Percentiles rank a stretch among this genome's conserved stretches.
Evolutionary conservation across 2,797 vertebrate species (phyloP).

Genomic region (Buceros bicornis): DNA sequence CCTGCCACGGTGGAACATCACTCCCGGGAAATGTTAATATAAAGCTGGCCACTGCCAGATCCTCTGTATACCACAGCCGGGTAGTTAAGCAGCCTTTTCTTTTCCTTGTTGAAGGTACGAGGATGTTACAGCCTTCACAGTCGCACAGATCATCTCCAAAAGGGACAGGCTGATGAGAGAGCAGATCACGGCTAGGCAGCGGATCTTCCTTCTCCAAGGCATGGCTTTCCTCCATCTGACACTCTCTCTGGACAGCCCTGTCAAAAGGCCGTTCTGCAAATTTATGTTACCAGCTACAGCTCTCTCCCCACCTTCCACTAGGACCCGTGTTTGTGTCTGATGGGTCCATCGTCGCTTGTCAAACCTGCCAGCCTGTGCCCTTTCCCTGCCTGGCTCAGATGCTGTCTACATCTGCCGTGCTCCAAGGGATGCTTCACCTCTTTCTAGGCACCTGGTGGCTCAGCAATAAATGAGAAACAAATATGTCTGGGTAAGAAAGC

Average conservation of each 20-base stretch:
- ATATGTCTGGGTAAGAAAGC: background rate
- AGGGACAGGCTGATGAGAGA: background rate
- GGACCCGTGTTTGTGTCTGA: background rate
- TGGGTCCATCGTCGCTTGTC: background rate
- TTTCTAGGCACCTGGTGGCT: background rate
- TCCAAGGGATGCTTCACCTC: background rate
- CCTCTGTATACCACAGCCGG: constrained; percentile 34
- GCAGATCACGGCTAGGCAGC: background rate
- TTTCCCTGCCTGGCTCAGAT: background rate
- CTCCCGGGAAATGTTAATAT: constrained; percentile 54
- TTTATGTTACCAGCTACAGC: background rate
- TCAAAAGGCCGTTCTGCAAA: background rate
- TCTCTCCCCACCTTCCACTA: background rate
- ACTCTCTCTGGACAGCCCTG: background rate
- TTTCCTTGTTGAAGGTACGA: background rate
- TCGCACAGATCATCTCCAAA: background rate
- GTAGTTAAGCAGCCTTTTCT: constrained; percentile 41
- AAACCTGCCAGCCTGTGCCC: background rate
- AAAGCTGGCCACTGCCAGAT: constrained; percentile 47
- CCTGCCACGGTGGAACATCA: constrained; percentile 55
- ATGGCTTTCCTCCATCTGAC: background rate
- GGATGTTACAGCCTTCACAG: background rate
- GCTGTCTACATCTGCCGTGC: fast-evolving
- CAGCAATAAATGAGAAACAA: background rate
- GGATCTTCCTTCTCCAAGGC: background rate